Percentiles rank a stretch among this genome's conserved stretches.
Conservation (phyloP, 2,888 invertebrate species). For the Myopa testacea region DNA sequence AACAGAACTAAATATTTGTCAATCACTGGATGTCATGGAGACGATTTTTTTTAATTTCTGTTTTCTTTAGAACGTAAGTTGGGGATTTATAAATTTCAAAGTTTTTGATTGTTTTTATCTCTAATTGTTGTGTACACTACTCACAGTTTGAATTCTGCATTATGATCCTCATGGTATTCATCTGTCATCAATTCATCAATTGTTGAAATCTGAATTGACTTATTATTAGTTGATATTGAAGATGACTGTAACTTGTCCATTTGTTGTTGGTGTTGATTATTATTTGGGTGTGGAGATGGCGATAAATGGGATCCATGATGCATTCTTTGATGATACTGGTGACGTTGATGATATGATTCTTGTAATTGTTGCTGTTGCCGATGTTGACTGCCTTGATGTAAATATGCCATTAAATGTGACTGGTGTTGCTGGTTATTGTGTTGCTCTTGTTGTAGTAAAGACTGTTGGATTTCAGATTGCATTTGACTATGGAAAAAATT, state of each 20-base stretch:
- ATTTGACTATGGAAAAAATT: conserved; percentile 28
- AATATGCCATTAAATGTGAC: conserved; percentile 43
- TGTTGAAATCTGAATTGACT: conserved; percentile 49
- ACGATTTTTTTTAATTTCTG: too few species aligned
- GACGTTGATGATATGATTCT: conserved; percentile 39
- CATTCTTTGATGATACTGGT: conserved; percentile 34
- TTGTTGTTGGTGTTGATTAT: conserved; percentile 21
- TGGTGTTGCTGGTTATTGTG: conserved; percentile 25
- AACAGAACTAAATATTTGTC: too few species aligned
- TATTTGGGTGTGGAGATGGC: conserved; percentile 1
- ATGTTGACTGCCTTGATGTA: conserved; percentile 47
- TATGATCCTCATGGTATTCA: conserved; percentile 62
- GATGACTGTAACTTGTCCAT: conserved; percentile 51
- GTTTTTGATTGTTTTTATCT: too few species aligned
- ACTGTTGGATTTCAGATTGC: conserved; percentile 30
- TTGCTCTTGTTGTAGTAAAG: conserved; percentile 41
- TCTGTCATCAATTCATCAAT: conserved; percentile 64
- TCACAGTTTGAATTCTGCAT: conserved; percentile 63
- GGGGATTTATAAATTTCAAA: too few species aligned
- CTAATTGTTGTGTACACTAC: conserved; percentile 50
- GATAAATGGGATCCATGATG: conserved; percentile 21
- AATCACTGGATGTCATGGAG: too few species aligned
- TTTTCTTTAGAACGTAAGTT: too few species aligned
- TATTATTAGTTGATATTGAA: conserved; percentile 47
- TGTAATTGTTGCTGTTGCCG: conserved; percentile 45